Evolutionary conservation across 2,113 vertebrate genomes (phyloP).

Genomic region (Corythaeola cristata): DNA sequence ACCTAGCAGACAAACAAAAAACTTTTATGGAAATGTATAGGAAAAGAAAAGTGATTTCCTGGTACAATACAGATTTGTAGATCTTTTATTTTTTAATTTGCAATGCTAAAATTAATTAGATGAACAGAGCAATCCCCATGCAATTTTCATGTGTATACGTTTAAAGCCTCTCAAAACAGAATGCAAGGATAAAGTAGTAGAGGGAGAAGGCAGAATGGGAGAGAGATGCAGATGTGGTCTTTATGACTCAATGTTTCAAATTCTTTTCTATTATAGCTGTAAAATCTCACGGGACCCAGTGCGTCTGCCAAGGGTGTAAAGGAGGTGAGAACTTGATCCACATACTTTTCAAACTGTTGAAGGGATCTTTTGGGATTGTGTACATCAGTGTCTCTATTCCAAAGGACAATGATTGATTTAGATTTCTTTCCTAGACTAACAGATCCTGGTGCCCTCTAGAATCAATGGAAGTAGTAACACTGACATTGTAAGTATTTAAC

Average conservation of each 20-base stretch:
- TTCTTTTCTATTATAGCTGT: neutral
- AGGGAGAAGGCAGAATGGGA: neutral
- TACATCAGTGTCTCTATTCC: neutral
- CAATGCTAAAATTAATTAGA: neutral
- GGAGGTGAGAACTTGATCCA: neutral
- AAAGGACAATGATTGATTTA: constrained; percentile 37
- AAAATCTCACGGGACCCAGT: neutral
- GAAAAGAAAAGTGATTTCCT: neutral
- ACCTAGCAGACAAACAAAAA: neutral
- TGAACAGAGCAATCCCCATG: neutral
- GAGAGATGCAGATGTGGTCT: neutral
- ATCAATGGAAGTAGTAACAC: constrained; percentile 27
- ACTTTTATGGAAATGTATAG: neutral
- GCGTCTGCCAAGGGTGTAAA: neutral
- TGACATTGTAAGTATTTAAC: constrained; percentile 45
- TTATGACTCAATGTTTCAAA: neutral
- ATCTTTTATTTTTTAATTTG: neutral
- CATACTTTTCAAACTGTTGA: neutral
- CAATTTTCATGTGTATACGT: neutral
- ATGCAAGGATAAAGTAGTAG: neutral
- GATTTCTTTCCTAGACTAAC: constrained; percentile 25
- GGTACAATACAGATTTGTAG: neutral
- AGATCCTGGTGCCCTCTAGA: constrained; percentile 27
- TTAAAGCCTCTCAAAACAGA: neutral
- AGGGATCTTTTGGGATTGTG: neutral